Base-by-base conservation (phyloP, 2,113 vertebrate species). In the Circaetus gallicus region DNA sequence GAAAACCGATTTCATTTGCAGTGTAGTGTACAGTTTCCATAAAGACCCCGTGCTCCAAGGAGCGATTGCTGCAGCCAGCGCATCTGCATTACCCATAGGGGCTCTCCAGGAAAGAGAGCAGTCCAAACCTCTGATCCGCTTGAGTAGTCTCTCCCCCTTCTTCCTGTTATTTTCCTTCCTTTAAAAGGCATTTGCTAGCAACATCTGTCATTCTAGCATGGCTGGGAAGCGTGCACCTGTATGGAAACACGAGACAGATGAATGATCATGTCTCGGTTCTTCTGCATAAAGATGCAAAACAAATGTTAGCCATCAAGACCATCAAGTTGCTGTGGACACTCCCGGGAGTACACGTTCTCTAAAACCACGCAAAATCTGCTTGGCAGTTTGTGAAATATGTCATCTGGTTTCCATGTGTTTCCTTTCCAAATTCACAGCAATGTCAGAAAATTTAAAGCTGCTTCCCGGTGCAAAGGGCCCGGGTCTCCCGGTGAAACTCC, bases 371-470 rank as follows among this genome's bases (percentile, higher is more conserved):
- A 79, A 85, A 97, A 96, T 97, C 91, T 91, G 81, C 92, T 84
- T 97, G 96, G 74, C 96, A 72, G 89, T 89, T 96, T 85, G 92
- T 96, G 94, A 90, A 94, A n/a, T 42, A 5, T 62, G 84, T 96
- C 91, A 49, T 80, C 90, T 96, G 92, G 7, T 92, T 95, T 90
- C 94, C 96, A 90, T 95, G 93, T 95, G 96, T 71, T 95, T 89
- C 59, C 84, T 53, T 96, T 95, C 82, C 69, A 49, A 85, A 73
- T 52, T 86, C 63, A 21, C 5, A 10, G 55, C 76, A 0, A 42
- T 17, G 82, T 94, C 90, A 94, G 89, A 86, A 93, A 91, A 95
- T 62, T 28, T 49, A 29, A 72, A 77, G 89, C 59, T 38, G 38
- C 50, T 89, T 91, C 77, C 78, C 25, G 0, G 10, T 2, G 0